These are phyloP conservation scores for Cataglyphis albicans DNA, from an alignment of 2,888 invertebrate species.

Conservation along the genomic window DNA sequence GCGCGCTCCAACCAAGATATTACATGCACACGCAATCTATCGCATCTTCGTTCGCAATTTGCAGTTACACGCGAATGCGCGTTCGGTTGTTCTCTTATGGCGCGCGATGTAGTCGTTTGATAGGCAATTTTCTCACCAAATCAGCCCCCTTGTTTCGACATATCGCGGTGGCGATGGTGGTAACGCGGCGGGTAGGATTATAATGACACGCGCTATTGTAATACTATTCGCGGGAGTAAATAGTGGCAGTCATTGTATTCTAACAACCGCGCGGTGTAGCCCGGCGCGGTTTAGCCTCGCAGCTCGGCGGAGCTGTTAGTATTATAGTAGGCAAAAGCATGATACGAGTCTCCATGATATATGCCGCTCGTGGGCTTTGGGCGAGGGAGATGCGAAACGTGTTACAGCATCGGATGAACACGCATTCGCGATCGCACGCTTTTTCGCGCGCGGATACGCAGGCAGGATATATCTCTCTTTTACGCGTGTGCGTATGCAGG, in stretches of 20 bases:
- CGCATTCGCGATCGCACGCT: background rate
- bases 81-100: background rate
- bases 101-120: conserved; percentile 4
- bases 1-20: conserved; percentile 9
- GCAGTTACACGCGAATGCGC: conserved; percentile 23
- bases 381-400: conserved; percentile 51
- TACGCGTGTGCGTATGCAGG: conserved; percentile 13
- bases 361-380: conserved; percentile 65
- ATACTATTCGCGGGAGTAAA: conserved; percentile 38
- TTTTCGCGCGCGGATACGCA: conserved; percentile 20
- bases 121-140: conserved; percentile 42
- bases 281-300: conserved; percentile 26
- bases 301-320: conserved; percentile 9
- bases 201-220: conserved; percentile 47
- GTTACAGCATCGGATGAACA: conserved; percentile 6
- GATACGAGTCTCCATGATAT: conserved; percentile 68
- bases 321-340: conserved; percentile 60
- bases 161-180: conserved; percentile 14
- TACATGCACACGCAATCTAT: conserved; percentile 1
- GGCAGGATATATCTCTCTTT: conserved; percentile 13
- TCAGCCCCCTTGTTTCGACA: conserved; percentile 12
- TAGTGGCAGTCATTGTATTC: conserved; percentile 47
- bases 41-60: conserved; percentile 25
- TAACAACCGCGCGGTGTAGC: conserved; percentile 19
- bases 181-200: conserved; percentile 1